Evolutionary conservation across 1,140 invertebrate genomes (phyloP).

Genomic region (Diorhabda carinulata): DNA sequence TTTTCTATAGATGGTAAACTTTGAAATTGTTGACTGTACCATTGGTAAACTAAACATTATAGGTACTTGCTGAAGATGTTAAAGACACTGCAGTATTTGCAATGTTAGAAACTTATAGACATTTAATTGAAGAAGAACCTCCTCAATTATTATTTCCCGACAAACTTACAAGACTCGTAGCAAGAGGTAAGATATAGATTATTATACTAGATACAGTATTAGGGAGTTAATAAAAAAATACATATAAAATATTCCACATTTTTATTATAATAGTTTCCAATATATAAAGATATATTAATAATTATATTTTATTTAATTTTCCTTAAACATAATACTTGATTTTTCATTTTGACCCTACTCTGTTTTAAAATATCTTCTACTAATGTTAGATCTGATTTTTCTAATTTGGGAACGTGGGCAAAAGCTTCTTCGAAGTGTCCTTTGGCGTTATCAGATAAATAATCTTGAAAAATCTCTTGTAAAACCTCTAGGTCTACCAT

Average conservation of each 20-base stretch:
- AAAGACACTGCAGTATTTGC: constrained; percentile 57
- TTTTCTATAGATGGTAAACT: no score
- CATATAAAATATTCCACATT: not conserved
- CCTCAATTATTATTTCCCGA: constrained; percentile 64
- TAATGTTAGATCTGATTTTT: constrained; percentile 47
- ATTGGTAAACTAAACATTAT: not conserved
- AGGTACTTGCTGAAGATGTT: constrained; percentile 44
- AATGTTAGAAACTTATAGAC: constrained; percentile 54
- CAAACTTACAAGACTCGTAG: constrained; percentile 60
- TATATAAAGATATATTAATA: not conserved
- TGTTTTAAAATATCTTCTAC: constrained; percentile 43
- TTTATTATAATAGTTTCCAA: not conserved
- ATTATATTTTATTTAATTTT: constrained; percentile 11
- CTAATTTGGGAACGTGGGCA: constrained; percentile 55
- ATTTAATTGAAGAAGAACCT: constrained; percentile 58
- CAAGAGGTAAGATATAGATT: constrained; percentile 49
- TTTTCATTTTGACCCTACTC: constrained; percentile 40
- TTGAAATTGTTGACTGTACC: no score
- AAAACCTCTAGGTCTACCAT: constrained; percentile 59
- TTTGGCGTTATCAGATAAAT: constrained; percentile 55
- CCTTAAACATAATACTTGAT: constrained; percentile 42
- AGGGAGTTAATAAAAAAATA: not conserved
- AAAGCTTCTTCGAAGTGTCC: constrained; percentile 60
- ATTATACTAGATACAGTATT: not conserved
- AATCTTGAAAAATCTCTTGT: constrained; percentile 52